A percentile compares a stretch with the other conserved stretches of the same genome.
Conservation (phyloP, 2,797 vertebrate species). For the Notolabrus celidotus region DNA sequence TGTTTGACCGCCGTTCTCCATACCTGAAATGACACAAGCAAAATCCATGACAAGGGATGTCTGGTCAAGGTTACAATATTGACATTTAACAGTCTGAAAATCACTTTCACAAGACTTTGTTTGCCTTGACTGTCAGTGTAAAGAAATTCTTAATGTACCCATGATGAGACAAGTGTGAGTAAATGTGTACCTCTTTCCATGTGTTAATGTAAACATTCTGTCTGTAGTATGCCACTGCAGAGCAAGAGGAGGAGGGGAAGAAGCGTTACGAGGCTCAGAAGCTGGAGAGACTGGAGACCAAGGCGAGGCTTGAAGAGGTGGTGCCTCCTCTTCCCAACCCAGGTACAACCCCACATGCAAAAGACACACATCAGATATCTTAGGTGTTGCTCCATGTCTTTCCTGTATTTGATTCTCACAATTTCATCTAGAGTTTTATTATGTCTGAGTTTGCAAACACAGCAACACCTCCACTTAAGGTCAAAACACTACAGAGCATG, state of each 20-base stretch:
- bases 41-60: conserved; percentile 7
- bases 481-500: too few relatives aligned
- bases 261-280: conserved; percentile 95
- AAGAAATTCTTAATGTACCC: not conserved
- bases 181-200: not conserved
- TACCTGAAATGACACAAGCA: conserved; percentile 1
- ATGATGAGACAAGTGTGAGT: not conserved
- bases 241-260: conserved; percentile 90
- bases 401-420: not conserved
- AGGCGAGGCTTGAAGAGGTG: conserved; percentile 86
- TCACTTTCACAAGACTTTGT: conserved; percentile 13
- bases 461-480: not conserved
- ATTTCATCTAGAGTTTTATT: not conserved
- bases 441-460: too few relatives aligned
- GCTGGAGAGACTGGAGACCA: conserved; percentile 90
- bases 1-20: not conserved
- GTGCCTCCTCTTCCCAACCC: conserved; percentile 82
- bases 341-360: conserved; percentile 80
- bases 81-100: conserved; percentile 16
- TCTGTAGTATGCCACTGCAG: conserved; percentile 86
- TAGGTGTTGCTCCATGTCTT: not conserved
- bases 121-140: conserved; percentile 12
- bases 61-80: conserved; percentile 18
- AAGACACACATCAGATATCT: not conserved
- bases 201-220: conserved; percentile 22